Conservation (phyloP, 2,888 invertebrate species). For the Pachliopta kotzebuea region DNA sequence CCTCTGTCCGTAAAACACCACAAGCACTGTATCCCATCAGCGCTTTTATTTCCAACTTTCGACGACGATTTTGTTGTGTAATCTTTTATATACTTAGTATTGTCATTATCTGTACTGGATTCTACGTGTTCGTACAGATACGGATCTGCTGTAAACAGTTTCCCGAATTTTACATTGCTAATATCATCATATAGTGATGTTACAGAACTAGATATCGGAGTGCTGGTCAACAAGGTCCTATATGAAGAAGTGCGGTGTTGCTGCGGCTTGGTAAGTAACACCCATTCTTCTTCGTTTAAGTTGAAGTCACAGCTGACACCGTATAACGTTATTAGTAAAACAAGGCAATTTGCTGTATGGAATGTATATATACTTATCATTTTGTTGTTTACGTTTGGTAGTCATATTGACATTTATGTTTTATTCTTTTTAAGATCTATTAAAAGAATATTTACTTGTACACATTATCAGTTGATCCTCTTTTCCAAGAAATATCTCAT, state of each 20-base stretch:
- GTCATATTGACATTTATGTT: constrained; percentile 23
- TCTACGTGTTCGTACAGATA: constrained; percentile 22
- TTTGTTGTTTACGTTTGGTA: constrained; percentile 17
- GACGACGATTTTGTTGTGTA: constrained; percentile 20
- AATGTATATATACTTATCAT: constrained; percentile 25
- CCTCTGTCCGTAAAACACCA: constrained; percentile 43
- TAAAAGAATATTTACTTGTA: neutral
- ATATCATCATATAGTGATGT: constrained; percentile 14
- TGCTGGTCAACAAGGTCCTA: neutral
- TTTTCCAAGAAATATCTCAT: neutral
- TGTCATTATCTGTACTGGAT: neutral
- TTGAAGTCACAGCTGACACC: constrained; percentile 7
- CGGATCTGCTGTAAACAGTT: constrained; percentile 19
- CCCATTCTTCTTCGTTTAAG: constrained; percentile 16
- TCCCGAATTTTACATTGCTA: constrained; percentile 16
- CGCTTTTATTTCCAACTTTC: constrained; percentile 19
- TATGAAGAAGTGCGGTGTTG: neutral
- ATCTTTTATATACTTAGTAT: neutral
- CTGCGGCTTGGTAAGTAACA: constrained; percentile 19
- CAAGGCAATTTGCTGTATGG: constrained; percentile 14
- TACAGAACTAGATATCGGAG: neutral
- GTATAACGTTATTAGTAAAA: constrained; percentile 24
- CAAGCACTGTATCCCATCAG: constrained; percentile 41
- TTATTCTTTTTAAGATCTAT: constrained; percentile 19
- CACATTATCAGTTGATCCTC: neutral